phyloP scores from a whole-genome alignment of 2,888 invertebrate species.

The Apamea crenata region DNA sequence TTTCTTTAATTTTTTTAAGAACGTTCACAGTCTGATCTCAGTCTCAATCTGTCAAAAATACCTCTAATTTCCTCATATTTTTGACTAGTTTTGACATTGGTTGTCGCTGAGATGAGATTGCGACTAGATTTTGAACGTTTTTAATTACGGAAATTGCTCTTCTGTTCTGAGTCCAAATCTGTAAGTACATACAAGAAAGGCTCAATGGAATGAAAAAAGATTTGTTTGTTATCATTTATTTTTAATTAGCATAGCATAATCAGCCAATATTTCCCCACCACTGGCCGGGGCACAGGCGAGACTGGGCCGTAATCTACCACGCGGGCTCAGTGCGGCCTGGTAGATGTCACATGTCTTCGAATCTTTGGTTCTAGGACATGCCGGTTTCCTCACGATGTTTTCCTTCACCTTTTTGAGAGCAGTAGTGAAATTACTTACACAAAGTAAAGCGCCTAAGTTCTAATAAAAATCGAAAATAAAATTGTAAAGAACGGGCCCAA shows the following conservation, averaged over 20 bases:
- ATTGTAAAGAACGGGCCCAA: constrained; percentile 42
- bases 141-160: too few species aligned
- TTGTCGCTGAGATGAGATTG: too few species aligned
- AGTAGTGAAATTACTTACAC: neutral
- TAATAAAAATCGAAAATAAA: constrained; percentile 29
- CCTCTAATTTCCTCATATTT: too few species aligned
- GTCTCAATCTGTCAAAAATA: too few species aligned
- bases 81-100: too few species aligned
- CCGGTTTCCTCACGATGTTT: neutral
- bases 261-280: neutral
- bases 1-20: too few species aligned
- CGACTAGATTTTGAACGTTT: too few species aligned
- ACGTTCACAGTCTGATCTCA: too few species aligned
- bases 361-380: neutral
- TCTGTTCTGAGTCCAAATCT: neutral
- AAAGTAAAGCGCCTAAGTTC: too few species aligned
- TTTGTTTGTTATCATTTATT: neutral
- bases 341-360: neutral
- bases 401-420: neutral
- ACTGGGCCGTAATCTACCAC: neutral
- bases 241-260: neutral
- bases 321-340: neutral
- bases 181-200: neutral
- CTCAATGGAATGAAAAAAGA: neutral
- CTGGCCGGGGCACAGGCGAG: neutral